A percentile compares a stretch with the other conserved stretches of the same genome.
phyloP scores from a whole-genome alignment of 2,888 invertebrate genomes.

The Neuroscelio doddi region DNA sequence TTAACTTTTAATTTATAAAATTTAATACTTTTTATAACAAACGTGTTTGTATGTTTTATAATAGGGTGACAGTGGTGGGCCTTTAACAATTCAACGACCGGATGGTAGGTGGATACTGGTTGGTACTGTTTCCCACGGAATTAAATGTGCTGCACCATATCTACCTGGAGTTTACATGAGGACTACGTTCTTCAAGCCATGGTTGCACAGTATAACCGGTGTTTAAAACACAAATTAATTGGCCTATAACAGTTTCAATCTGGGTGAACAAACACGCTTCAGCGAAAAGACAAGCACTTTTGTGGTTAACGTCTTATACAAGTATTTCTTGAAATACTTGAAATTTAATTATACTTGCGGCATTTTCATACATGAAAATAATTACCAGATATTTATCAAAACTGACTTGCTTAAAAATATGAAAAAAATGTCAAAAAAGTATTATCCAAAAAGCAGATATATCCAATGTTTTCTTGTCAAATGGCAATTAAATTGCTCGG shows the following conservation, averaged over 20 bases:
- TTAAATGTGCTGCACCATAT: conserved; percentile 93
- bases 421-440: too few relatives aligned
- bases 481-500: conserved; percentile 18
- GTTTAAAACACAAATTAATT: conserved; percentile 66
- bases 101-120: conserved; percentile 91
- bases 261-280: not conserved
- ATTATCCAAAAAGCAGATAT: too few relatives aligned
- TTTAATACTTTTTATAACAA: too few relatives aligned
- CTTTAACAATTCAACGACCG: conserved; percentile 85
- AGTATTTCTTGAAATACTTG: too few relatives aligned
- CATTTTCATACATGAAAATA: too few relatives aligned
- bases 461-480: too few relatives aligned
- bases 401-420: too few relatives aligned
- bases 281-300: not conserved
- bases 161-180: conserved; percentile 95
- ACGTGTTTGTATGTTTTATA: too few relatives aligned
- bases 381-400: too few relatives aligned
- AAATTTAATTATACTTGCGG: too few relatives aligned
- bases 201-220: conserved; percentile 91
- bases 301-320: too few relatives aligned
- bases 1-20: too few relatives aligned
- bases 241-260: not conserved
- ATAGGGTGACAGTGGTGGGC: conserved; percentile 95
- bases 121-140: conserved; percentile 95
- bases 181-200: conserved; percentile 92